A percentile compares a stretch with the other conserved stretches of the same genome.
Conservation (phyloP, 2,797 vertebrate species). For the Sandelia bainsii region DNA sequence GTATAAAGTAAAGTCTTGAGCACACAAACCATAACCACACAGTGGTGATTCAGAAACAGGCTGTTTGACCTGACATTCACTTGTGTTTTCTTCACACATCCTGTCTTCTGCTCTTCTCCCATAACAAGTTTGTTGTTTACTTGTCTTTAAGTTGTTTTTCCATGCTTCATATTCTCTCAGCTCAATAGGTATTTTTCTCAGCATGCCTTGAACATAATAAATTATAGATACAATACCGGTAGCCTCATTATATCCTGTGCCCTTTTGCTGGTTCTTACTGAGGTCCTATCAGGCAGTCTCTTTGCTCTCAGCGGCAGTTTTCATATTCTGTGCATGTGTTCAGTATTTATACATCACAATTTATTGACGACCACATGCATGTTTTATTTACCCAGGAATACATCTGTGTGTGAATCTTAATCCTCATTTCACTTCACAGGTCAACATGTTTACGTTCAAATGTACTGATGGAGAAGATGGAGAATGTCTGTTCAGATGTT, state of each 20-base stretch:
- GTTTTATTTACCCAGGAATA: background rate
- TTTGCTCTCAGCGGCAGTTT: background rate
- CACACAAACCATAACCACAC: background rate
- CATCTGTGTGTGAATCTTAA: background rate
- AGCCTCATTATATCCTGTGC: constrained; percentile 48
- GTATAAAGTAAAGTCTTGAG: background rate
- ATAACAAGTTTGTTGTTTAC: constrained; percentile 38
- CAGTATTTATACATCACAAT: constrained; percentile 1
- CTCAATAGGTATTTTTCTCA: constrained; percentile 17
- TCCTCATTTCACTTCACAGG: background rate
- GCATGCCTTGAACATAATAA: constrained; percentile 21
- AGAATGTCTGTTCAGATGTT: too few species aligned
- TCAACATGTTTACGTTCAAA: too few species aligned
- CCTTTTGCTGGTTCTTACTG: constrained; percentile 22
- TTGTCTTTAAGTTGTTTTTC: constrained; percentile 13
- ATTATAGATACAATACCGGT: constrained; percentile 39
- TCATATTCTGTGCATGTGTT: constrained; percentile 5
- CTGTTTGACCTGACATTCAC: background rate
- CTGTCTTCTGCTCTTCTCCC: constrained; percentile 3
- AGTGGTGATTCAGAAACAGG: too few species aligned
- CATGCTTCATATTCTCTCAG: background rate
- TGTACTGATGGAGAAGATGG: too few species aligned
- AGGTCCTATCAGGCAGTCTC: constrained; percentile 9
- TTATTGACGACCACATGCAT: constrained; percentile 8
- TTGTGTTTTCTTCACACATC: background rate